A percentile compares a stretch with the other conserved stretches of the same genome.
phyloP scores from a whole-genome alignment of 2,888 invertebrate genomes.

The Andrena trimmerana region DNA sequence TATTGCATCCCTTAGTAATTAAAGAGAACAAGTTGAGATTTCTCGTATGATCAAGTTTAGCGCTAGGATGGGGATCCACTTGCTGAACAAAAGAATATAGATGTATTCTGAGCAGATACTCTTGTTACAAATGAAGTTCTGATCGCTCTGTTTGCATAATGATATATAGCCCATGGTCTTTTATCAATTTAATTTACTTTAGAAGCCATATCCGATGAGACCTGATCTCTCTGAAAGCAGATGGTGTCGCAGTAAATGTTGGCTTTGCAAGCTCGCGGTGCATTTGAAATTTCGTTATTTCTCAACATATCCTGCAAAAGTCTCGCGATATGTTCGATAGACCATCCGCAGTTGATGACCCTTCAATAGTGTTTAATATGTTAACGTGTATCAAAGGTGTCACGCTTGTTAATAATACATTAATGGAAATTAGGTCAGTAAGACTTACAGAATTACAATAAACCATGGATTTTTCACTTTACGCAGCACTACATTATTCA shows the following conservation, averaged over 20 bases:
- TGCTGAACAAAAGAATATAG: conserved; percentile 58
- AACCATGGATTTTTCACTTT: conserved; percentile 51
- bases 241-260: conserved; percentile 50
- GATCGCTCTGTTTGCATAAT: conserved; percentile 64
- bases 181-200: conserved; percentile 51
- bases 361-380: conserved; percentile 48
- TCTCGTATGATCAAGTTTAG: conserved; percentile 65
- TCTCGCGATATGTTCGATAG: conserved; percentile 30
- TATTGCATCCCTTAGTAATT: conserved; percentile 63
- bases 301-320: conserved; percentile 24
- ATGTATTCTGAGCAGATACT: conserved; percentile 67
- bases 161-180: conserved; percentile 42
- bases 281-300: conserved; percentile 33
- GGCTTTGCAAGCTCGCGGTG: conserved; percentile 36
- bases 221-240: conserved; percentile 21
- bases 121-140: conserved; percentile 62
- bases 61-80: conserved; percentile 60
- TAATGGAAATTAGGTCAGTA: conserved; percentile 60
- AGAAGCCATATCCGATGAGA: conserved; percentile 35
- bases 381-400: conserved; percentile 50
- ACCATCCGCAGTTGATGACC: conserved; percentile 42
- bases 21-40: conserved; percentile 50
- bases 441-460: conserved; percentile 48
- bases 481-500: conserved; percentile 59
- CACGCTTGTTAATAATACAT: conserved; percentile 58